Evolutionary conservation across 2,888 invertebrate species (phyloP), one percentile per base, ranked within the genome.

Genomic region (Dermolepida albohirtum): DNA sequence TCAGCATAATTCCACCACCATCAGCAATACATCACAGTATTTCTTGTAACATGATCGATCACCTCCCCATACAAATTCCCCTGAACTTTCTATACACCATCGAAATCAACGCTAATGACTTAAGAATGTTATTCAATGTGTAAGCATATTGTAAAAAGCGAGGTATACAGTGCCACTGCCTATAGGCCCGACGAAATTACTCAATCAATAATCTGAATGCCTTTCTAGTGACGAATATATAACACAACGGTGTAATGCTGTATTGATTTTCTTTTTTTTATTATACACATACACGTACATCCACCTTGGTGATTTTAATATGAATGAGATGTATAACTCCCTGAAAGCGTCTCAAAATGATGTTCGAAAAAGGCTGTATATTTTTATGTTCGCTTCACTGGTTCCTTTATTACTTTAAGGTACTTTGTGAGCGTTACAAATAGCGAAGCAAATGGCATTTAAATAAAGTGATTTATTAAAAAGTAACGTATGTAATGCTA

Each of bases 91-190:
- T 44, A n/a, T 59, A 12, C n/a, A 8, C 44, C 44, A 27, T 17
- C 44, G 44, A 44, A 59, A 59, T 59, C 59, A 47, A 59, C 44
- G 59, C 59, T 59, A 59, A 59, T 59, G 59, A 59, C 59, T 44
- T 59, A 59, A 59, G 59, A 59, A 59, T 44, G 59, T 59, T 59
- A 59, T 59, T 59, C 47, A 29, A 27, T 12, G 16, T 44, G 44
- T 44, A 47, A 29, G 43, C 14, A 14, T 10, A 40, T n/a, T 8
- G 27, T 44, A 47, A 29, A 44, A 59, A 47, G 59, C 29, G 14
- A 5, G 29, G 7, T 14, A 12, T 34, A 34, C 34, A 10, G 8
- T 34, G 34, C 4, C 10, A 34, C 34, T 34, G 34, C 34, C 34
- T 34, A 34, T 34, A 16, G 44, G 27, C 40, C 27, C 14, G 14